These are phyloP conservation scores for Pilophorus perplexus DNA, from an alignment of 2,888 invertebrate species.

Conservation along the genomic window DNA sequence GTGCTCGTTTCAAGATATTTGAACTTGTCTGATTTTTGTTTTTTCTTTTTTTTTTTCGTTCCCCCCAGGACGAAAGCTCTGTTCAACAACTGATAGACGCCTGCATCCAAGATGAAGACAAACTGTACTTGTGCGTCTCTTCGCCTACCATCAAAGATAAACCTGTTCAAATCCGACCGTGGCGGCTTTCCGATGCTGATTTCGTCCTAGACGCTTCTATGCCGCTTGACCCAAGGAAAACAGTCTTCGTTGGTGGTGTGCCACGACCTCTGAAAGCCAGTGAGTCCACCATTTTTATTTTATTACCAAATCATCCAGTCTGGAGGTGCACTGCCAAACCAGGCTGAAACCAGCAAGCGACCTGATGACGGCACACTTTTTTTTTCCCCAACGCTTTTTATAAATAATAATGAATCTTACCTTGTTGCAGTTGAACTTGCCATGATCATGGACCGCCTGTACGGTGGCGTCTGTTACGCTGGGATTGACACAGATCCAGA, in stretches of 20 bases:
- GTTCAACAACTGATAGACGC: conserved; percentile 96
- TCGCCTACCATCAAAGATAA: conserved; percentile 99
- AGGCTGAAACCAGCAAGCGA: no score
- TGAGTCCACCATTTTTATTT: conserved; percentile 29
- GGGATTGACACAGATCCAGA: conserved; percentile 99
- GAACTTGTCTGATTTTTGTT: not conserved
- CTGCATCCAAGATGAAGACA: conserved; percentile 96
- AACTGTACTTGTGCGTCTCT: conserved; percentile 94
- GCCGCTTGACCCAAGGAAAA: conserved; percentile 95
- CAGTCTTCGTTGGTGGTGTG: conserved; percentile 98
- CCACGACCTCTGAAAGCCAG: conserved; percentile 71
- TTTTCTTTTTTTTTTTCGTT: no score
- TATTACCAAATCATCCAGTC: not conserved
- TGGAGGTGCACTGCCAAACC: not conserved
- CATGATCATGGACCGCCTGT: conserved; percentile 97
- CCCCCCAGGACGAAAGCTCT: conserved; percentile 90
- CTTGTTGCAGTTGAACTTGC: conserved; percentile 85
- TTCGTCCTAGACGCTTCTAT: conserved; percentile 96
- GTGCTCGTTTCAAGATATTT: no score
- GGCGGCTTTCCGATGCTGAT: conserved; percentile 95
- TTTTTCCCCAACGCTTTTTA: no score
- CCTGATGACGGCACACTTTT: no score
- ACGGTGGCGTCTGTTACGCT: conserved; percentile 98
- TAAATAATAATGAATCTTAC: not conserved
- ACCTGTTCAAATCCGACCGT: conserved; percentile 91